A percentile compares a stretch with the other conserved stretches of the same genome.
These are phyloP conservation scores for zebrafish (Danio rerio) DNA, from an alignment of 2,113 vertebrate species.

Conservation along the genomic window DNA sequence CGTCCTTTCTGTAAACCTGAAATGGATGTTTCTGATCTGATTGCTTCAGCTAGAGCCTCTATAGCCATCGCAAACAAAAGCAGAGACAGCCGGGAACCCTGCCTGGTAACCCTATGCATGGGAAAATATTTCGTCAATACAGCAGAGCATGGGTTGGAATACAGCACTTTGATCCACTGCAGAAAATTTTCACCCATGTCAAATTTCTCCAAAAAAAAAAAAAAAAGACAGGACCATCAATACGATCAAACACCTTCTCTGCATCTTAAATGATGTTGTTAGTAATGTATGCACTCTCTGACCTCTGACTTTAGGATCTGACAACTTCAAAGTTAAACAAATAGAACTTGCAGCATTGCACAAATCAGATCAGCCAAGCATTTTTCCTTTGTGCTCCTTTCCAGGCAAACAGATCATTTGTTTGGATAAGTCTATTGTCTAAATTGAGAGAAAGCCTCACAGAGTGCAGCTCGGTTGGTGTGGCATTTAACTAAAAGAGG, in stretches of 20 bases:
- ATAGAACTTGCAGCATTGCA: conserved; percentile 20
- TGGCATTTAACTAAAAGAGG: neutral
- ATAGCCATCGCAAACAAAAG: neutral
- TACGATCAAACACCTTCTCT: neutral
- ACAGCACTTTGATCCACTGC: neutral
- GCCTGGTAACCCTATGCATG: neutral
- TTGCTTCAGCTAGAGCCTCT: neutral
- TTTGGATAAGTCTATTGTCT: conserved; percentile 42
- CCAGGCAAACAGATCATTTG: conserved; percentile 26
- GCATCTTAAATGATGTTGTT: neutral
- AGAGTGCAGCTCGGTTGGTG: neutral
- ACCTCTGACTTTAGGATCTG: conserved; percentile 58
- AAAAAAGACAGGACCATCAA: neutral
- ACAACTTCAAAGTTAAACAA: conserved; percentile 12
- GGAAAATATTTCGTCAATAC: neutral
- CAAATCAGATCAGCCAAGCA: conserved; percentile 7
- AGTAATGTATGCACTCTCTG: conserved; percentile 60
- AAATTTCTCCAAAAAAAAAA: neutral
- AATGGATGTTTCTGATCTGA: too few species aligned
- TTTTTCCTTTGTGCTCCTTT: conserved; percentile 17
- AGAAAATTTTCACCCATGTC: neutral
- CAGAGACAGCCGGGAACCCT: neutral
- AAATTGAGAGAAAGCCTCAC: conserved; percentile 15
- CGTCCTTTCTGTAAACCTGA: too few species aligned
- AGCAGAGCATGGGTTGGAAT: neutral